Evolutionary conservation across 2,113 vertebrate species (phyloP), one percentile per base, ranked within the genome.

Genomic region (Cnemophilus loriae): DNA sequence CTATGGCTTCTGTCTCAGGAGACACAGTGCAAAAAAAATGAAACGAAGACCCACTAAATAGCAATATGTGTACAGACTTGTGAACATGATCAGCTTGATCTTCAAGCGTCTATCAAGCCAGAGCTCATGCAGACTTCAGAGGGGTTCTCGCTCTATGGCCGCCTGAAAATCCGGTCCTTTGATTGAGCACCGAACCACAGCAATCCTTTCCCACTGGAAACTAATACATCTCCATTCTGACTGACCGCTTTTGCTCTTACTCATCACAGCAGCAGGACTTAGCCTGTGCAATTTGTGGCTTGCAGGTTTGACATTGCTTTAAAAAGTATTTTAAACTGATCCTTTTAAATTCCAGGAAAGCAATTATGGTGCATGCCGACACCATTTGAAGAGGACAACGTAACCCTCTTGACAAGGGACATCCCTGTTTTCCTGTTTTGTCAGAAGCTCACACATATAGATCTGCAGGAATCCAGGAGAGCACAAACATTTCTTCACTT

Each of bases 331-430:
- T 89, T 5, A 3, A 79, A 84, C 15, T 32, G 55, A 70, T 64
- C n/a, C 26, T 67, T 65, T 87, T 21, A 37, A 20, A 32, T 73
- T 86, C 23, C 60, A 74, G 44, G 5, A 60, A 81, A 84, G 60
- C 47, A 64, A 59, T 83, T 67, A 47, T 3, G 3, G 28, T 5
- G 3, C 1, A 2, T 3, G 2, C 13, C 1, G 0, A 49, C n/a
- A 39, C 11, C 14, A 26, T 60, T 53, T 18, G 5, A 65, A 60
- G 41, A n/a, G 11, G 18, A 65, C 0, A 2, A 47, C 27, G 14
- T 33, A 70, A 75, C 8, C 14, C 2, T 37, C 18, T 49, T 50
- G 57, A 90, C 35, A 53, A 81, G 71, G 44, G 53, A 33, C 52
- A 41, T 65, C 19, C 24, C 20, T 22, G 4, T 59, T 93, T 92